phyloP scores from a whole-genome alignment of 64 coral and sea anemone species.

The Stichodactyla mertensii region DNA sequence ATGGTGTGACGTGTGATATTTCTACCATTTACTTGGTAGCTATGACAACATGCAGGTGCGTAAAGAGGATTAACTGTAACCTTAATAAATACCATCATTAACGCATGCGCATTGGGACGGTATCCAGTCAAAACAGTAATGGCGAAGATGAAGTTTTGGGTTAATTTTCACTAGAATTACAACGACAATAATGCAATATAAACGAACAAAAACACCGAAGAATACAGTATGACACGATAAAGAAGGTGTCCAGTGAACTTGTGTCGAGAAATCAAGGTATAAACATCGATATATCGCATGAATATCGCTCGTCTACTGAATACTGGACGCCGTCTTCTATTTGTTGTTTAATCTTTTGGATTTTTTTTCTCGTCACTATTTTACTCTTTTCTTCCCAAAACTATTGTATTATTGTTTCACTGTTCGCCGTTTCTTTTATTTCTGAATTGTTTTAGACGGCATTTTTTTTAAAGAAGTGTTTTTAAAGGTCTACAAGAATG shows the following conservation, averaged over 20 bases:
- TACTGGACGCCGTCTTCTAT: too few species aligned
- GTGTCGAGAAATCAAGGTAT: neutral
- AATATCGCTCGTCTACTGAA: neutral
- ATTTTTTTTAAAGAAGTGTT: neutral
- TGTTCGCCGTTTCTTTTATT: neutral
- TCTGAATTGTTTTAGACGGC: neutral
- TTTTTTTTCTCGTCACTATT: neutral
- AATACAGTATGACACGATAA: neutral
- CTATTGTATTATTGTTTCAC: neutral
- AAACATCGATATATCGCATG: neutral
- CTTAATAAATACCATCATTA: neutral
- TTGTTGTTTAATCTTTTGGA: neutral
- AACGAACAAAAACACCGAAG: neutral
- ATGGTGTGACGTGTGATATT: too few species aligned
- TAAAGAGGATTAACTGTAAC: too few species aligned
- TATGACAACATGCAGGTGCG: too few species aligned
- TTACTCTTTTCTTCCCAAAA: neutral
- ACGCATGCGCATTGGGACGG: neutral
- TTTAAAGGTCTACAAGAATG: neutral
- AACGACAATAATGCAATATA: neutral
- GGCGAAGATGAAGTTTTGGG: neutral
- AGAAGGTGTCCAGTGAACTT: neutral
- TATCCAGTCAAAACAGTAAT: conserved; percentile 7
- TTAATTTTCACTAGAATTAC: neutral
- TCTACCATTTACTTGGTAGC: too few species aligned